A percentile compares a stretch with the other conserved stretches of the same genome.
Evolutionary conservation across 1,140 invertebrate species (phyloP).

Genomic region (Alviniconcha marisindica): DNA sequence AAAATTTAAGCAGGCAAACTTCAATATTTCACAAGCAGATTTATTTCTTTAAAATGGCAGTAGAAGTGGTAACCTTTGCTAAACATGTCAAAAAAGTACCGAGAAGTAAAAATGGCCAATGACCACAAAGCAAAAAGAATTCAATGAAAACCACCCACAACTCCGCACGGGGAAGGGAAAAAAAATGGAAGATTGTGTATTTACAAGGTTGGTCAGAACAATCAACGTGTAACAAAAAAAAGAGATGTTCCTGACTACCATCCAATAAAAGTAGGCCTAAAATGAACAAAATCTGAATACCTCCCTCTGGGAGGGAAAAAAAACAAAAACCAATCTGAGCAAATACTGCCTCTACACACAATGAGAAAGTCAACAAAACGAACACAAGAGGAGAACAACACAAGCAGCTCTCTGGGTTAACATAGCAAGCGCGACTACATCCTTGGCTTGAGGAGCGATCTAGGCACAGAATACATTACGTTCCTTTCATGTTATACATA

Average conservation of each 20-base stretch:
- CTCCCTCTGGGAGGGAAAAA: no score
- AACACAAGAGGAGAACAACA: not conserved
- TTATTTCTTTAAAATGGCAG: no score
- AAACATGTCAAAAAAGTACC: no score
- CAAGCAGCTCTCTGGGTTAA: not conserved
- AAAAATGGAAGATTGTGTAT: not conserved
- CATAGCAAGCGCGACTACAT: no score
- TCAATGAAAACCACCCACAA: not conserved
- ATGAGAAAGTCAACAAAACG: not conserved
- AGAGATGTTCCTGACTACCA: not conserved
- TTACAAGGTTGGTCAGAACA: not conserved
- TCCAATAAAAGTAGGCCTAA: not conserved
- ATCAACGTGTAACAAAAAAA: not conserved
- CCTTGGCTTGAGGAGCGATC: no score
- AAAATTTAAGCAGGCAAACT: no score
- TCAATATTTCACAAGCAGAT: no score
- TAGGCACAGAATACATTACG: no score
- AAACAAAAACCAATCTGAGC: not conserved
- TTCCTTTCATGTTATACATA: no score
- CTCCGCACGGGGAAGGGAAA: not conserved
- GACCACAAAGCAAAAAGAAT: not conserved
- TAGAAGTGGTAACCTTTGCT: no score
- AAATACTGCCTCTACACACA: slow-evolving; percentile 4
- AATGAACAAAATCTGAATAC: not conserved
- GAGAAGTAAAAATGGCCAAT: no score